A percentile compares a stretch with the other conserved stretches of the same genome.
Evolutionary conservation across 2,888 invertebrate genomes (phyloP).

Genomic region (Tillus elongatus): DNA sequence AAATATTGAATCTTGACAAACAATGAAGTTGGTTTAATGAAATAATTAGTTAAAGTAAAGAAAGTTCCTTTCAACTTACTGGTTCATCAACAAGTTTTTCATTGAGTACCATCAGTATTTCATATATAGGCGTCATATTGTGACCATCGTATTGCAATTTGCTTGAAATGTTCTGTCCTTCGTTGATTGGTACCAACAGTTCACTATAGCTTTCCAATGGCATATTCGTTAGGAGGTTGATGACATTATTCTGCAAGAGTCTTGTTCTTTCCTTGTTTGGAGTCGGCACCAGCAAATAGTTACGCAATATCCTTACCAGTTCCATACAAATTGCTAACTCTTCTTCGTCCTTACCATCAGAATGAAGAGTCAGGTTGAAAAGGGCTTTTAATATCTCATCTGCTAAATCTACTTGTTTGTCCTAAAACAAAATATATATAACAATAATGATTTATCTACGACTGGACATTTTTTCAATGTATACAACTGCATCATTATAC

Average conservation of each 20-base stretch:
- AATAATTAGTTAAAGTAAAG: not conserved
- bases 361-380: constrained; percentile 62
- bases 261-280: constrained; percentile 51
- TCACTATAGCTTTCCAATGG: constrained; percentile 65
- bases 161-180: constrained; percentile 36
- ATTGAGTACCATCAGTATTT: constrained; percentile 62
- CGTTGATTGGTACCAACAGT: constrained; percentile 50
- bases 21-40: constrained; percentile 1
- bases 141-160: constrained; percentile 55
- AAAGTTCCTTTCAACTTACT: constrained; percentile 31
- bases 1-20: constrained; percentile 6
- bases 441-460: constrained; percentile 4
- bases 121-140: constrained; percentile 69
- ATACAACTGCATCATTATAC: not conserved
- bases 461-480: not conserved
- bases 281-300: constrained; percentile 55
- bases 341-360: constrained; percentile 46
- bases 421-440: too few species aligned
- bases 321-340: constrained; percentile 64
- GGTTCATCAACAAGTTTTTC: constrained; percentile 50
- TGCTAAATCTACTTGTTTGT: constrained; percentile 52
- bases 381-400: constrained; percentile 71
- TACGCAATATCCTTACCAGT: constrained; percentile 61
- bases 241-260: constrained; percentile 67
- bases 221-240: constrained; percentile 76